Evolutionary conservation across 2,888 invertebrate species (phyloP).

Genomic region (Unio delphinus): DNA sequence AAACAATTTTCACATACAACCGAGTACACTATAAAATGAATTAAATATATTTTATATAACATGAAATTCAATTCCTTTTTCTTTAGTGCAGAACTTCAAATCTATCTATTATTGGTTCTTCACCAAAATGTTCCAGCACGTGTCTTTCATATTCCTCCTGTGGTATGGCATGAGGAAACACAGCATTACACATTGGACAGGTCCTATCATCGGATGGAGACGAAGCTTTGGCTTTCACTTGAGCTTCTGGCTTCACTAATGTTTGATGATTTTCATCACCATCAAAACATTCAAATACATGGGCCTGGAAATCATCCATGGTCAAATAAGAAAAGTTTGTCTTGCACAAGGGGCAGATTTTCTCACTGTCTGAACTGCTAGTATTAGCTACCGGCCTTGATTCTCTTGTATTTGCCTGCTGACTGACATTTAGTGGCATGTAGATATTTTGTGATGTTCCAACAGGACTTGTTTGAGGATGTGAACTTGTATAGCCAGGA

Average conservation of each 20-base stretch:
- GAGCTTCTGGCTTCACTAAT: conserved; percentile 18
- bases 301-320: conserved; percentile 61
- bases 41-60: too few relatives aligned
- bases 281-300: conserved; percentile 61
- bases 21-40: too few relatives aligned
- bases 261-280: conserved; percentile 34
- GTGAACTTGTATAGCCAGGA: too few relatives aligned
- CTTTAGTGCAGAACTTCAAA: conserved; percentile 39
- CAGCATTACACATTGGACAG: conserved; percentile 59
- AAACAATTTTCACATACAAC: too few relatives aligned
- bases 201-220: conserved; percentile 25
- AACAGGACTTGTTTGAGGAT: too few relatives aligned
- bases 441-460: too few relatives aligned
- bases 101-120: conserved; percentile 40
- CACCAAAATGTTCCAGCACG: conserved; percentile 61
- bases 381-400: too few relatives aligned
- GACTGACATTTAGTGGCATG: too few relatives aligned
- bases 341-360: conserved; percentile 57
- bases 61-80: too few relatives aligned
- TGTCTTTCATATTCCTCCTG: conserved; percentile 59
- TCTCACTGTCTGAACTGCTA: background rate
- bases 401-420: too few relatives aligned
- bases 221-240: background rate
- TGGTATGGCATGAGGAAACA: conserved; percentile 39
- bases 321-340: conserved; percentile 48